These are phyloP conservation scores for Colinus virginianus DNA, from an alignment of 2,113 vertebrate species.

Conservation along the genomic window DNA sequence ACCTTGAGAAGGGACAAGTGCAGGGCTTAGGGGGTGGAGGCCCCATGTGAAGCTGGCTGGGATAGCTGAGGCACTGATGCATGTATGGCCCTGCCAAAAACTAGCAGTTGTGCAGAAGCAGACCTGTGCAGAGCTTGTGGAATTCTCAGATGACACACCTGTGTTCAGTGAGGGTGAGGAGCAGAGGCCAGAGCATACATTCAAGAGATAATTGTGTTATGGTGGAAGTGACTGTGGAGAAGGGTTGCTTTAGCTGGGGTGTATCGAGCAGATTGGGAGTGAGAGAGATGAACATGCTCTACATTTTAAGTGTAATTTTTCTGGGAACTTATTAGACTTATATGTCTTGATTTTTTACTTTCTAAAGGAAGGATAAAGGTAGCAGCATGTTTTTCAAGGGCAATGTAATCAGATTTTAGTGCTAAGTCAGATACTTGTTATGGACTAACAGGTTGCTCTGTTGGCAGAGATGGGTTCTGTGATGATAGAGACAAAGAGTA, in stretches of 20 bases:
- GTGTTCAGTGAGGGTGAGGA: neutral
- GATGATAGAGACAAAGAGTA: neutral
- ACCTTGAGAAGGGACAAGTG: neutral
- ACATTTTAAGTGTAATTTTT: neutral
- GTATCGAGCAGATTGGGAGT: neutral
- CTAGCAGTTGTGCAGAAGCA: neutral
- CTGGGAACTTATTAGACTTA: neutral
- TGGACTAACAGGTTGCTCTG: neutral
- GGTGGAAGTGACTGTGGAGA: neutral
- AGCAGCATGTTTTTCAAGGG: neutral
- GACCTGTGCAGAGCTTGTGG: neutral
- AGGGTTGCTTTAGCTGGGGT: neutral
- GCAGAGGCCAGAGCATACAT: neutral
- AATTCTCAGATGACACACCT: neutral
- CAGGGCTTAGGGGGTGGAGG: neutral
- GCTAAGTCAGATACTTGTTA: neutral
- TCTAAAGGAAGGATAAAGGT: neutral
- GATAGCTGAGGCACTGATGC: neutral
- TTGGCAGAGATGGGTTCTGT: neutral
- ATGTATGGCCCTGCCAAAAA: neutral
- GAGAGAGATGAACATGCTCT: neutral
- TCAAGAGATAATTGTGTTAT: neutral
- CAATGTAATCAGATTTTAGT: neutral
- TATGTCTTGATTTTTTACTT: neutral
- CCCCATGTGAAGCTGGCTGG: neutral